Evolutionary conservation across 2,113 vertebrate species (phyloP), one percentile per base, ranked within the genome.

Genomic region (Cynoglossus semilaevis): DNA sequence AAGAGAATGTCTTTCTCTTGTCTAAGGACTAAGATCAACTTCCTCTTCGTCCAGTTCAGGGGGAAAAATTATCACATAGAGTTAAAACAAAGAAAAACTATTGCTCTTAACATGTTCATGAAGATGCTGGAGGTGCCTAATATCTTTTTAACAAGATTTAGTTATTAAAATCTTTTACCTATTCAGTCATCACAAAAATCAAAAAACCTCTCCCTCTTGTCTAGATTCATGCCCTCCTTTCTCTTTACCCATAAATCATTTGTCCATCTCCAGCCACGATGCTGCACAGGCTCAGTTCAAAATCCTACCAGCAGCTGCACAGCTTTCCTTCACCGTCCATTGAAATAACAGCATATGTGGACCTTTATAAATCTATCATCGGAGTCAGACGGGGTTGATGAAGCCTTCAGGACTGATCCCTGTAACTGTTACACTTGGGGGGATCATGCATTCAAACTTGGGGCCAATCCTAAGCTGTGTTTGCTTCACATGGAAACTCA

Each of bases 301-400:
- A 63, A 67, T 62, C 63, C 43, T 13, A 6, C 11, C 1, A 17
- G 43, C 67, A 60, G 17, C 40, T 63, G 35, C 35, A 5, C 8
- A 29, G n/a, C 44, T 46, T 46, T 45, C 12, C 12, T 53, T 37
- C 8, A 45, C 15, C 41, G 19, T 58, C 51, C 52, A 46, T 58
- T 70, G 62, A 59, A 42, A 59, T 29, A 15, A 13, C 15, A 1
- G 14, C 17, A 14, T 55, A 50, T 51, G 47, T 52, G 14, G 34
- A 61, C 9, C 16, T 8, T 48, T 59, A 40, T 56, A 8, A 51
- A 56, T 63, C 22, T 19, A 22, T 67, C 63, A 67, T 17, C 29
- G 44, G 37, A 63, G 40, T 61, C 47, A 15, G 34, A 56, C 57
- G 62, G 36, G 22, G 16, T 10, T 18, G 36, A 47, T 50, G 1